A percentile compares a stretch with the other conserved stretches of the same genome.
Conservation (phyloP, 2,888 invertebrate species). For the Eueremaeus valkanovi region DNA sequence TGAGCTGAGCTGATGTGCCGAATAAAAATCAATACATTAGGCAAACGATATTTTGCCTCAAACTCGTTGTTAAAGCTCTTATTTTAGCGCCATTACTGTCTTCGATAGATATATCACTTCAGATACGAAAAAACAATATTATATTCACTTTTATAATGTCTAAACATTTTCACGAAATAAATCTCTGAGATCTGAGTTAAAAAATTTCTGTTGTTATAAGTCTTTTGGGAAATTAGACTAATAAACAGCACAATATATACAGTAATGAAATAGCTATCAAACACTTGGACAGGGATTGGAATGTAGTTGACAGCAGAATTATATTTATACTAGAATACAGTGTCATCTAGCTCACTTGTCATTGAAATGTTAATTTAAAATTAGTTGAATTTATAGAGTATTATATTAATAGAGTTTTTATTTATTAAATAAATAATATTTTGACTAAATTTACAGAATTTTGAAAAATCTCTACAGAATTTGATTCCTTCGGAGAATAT, state of each 20-base stretch:
- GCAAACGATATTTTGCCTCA: constrained; percentile 29
- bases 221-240: constrained; percentile 1
- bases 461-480: too few species aligned
- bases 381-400: too few species aligned
- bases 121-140: not conserved
- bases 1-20: not conserved
- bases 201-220: not conserved
- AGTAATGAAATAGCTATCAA: too few species aligned
- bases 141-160: not conserved
- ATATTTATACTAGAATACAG: too few species aligned
- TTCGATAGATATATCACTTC: not conserved
- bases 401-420: too few species aligned
- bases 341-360: too few species aligned
- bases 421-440: too few species aligned
- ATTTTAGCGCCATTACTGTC: not conserved
- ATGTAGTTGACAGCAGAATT: too few species aligned
- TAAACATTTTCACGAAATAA: not conserved
- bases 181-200: not conserved
- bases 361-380: too few species aligned
- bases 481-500: too few species aligned
- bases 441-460: too few species aligned
- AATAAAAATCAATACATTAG: constrained; percentile 27
- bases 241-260: constrained; percentile 4
- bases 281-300: too few species aligned
- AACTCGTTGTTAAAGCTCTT: not conserved